Conservation (phyloP, 1,140 invertebrate species). For the Mactra quadrangularis region DNA sequence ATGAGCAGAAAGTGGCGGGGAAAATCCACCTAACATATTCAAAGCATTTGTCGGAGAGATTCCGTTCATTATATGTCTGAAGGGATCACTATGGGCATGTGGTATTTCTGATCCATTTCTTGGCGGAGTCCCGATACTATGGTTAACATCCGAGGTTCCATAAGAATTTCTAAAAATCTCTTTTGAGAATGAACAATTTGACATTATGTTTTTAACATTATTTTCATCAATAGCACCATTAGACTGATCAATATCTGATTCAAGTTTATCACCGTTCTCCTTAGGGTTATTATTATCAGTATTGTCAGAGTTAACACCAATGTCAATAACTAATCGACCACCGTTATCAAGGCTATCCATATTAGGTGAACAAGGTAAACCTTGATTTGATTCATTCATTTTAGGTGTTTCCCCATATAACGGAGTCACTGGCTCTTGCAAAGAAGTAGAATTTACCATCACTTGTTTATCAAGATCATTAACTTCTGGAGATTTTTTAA, state of each 20-base stretch:
- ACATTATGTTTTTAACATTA: constrained; percentile 16
- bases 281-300: constrained; percentile 13
- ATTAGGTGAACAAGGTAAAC: constrained; percentile 47
- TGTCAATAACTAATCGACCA: constrained; percentile 35
- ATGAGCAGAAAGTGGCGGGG: constrained; percentile 30
- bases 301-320: constrained; percentile 12
- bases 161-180: constrained; percentile 12
- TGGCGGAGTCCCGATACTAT: background rate
- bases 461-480: constrained; percentile 14
- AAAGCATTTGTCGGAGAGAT: constrained; percentile 15
- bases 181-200: constrained; percentile 21
- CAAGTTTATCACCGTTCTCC: constrained; percentile 19
- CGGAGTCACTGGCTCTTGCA: constrained; percentile 46
- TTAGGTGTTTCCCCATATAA: constrained; percentile 57
- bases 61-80: constrained; percentile 5
- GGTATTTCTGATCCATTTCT: constrained; percentile 27
- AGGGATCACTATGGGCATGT: constrained; percentile 17
- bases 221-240: constrained; percentile 35
- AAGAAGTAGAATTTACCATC: constrained; percentile 1
- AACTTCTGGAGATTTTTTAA: background rate
- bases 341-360: constrained; percentile 32
- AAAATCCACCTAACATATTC: constrained; percentile 12
- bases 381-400: constrained; percentile 54
- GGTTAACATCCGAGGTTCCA: background rate
- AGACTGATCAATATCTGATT: background rate